Evolutionary conservation across 2,888 invertebrate genomes (phyloP).

Genomic region (Ochropacha duplaris): DNA sequence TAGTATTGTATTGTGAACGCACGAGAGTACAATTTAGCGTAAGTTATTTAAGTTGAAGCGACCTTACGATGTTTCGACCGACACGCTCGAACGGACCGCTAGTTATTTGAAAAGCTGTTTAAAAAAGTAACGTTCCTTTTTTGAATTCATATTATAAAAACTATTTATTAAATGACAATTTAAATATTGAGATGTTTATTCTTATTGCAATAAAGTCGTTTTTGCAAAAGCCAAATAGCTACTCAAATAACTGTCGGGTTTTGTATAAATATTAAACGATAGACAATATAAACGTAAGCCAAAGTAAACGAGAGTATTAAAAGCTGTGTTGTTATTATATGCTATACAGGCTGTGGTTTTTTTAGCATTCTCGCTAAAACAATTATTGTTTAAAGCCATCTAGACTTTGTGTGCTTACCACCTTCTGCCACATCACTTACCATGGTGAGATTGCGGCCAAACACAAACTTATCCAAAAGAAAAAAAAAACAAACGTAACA

Average conservation of each 20-base stretch:
- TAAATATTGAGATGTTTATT: too few relatives aligned
- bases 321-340: constrained; percentile 43
- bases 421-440: too few relatives aligned
- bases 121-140: not conserved
- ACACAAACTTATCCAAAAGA: too few relatives aligned
- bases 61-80: constrained; percentile 57
- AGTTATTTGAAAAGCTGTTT: constrained; percentile 15
- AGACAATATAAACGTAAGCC: constrained; percentile 52
- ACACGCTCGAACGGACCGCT: constrained; percentile 56
- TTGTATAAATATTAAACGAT: constrained; percentile 13
- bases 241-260: not conserved
- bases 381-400: too few relatives aligned
- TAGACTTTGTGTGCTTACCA: too few relatives aligned
- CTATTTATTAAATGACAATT: not conserved
- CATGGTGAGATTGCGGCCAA: too few relatives aligned
- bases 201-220: too few relatives aligned
- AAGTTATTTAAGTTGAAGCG: constrained; percentile 43
- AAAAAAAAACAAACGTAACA: too few relatives aligned
- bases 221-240: too few relatives aligned
- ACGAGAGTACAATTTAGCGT: constrained; percentile 75
- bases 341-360: too few relatives aligned
- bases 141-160: too few relatives aligned
- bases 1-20: constrained; percentile 42
- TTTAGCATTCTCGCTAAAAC: too few relatives aligned
- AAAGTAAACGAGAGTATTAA: constrained; percentile 72